Base-by-base conservation (phyloP, 2,888 invertebrate species). In the Tortrix viridana region DNA sequence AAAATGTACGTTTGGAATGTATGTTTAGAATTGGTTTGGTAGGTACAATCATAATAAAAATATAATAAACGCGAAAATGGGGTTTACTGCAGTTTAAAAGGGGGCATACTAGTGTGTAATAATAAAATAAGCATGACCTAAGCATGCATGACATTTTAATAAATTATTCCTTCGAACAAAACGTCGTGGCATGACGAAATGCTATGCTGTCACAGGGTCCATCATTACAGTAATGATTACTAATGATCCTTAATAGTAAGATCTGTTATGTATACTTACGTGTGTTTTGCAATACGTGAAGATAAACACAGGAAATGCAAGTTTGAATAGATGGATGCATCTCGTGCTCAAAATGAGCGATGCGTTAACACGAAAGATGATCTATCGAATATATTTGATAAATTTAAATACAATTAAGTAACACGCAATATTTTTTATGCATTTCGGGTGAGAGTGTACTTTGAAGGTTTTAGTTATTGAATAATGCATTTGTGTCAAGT, bases 101-200 rank as follows among this genome's bases (percentile, higher is more conserved):
- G n/a, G n/a, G n/a, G n/a, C n/a, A n/a, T n/a, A n/a, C n/a, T n/a
- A n/a, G n/a, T n/a, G n/a, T n/a, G n/a, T n/a, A n/a, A n/a, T n/a
- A n/a, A n/a, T n/a, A n/a, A n/a, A n/a, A 19, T 22, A 22, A 44
- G 22, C 49, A 18, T 32, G 37, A 55, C n/a, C 22, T 37, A 49
- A 23, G 37, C 20, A 37, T 44, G 61, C 38, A 44, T 61, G 49
- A 14, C 50, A 61, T 61, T 61, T 55, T 37, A 61, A 56, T 61
- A 61, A 61, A 61, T 61, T 56, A 61, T 49, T 61, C 55, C 55
- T 49, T 55, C 55, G 55, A 60, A 23, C 60, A 37, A 37, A 44
- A 50, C 37, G 60, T 22, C 49, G 12, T 46, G 26, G 44, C 56
- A 56, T 56, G 56, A 62, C 50, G 56, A 56, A 57, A 57, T 38